These are phyloP conservation scores for Prorops nasuta DNA, from an alignment of 1,140 invertebrate genomes.

Conservation along the genomic window DNA sequence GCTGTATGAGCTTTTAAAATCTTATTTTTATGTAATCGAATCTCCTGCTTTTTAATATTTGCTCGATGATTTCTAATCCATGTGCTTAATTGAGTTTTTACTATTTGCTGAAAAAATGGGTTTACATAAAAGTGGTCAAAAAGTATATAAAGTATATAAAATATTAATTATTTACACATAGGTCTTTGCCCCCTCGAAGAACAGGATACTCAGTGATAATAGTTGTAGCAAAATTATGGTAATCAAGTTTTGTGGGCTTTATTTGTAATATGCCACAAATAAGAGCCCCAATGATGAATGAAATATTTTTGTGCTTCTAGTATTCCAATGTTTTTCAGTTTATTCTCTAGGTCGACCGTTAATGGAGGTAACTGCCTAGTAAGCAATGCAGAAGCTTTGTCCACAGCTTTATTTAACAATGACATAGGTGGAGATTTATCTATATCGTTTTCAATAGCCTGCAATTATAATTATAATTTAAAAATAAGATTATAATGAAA, in stretches of 20 bases:
- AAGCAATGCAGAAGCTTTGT: neutral
- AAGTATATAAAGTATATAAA: neutral
- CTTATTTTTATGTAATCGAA: no score
- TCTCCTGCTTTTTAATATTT: neutral
- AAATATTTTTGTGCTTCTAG: constrained; percentile 1
- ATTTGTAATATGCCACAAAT: constrained; percentile 2
- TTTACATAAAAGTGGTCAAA: neutral
- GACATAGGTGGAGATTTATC: neutral
- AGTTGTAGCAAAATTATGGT: constrained; percentile 3
- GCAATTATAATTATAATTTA: neutral
- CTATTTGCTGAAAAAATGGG: neutral
- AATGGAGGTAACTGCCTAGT: neutral
- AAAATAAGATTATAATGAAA: neutral
- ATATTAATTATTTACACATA: constrained; percentile 4
- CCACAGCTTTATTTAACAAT: neutral
- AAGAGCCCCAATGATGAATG: constrained; percentile 5
- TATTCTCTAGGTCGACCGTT: neutral
- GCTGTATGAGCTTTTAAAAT: no score
- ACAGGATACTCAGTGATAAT: constrained; percentile 1
- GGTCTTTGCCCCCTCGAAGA: constrained; percentile 2
- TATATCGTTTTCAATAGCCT: neutral
- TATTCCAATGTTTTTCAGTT: neutral
- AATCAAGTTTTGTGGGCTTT: constrained; percentile 2
- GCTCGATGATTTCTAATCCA: neutral
- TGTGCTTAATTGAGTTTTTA: neutral